phyloP scores from a whole-genome alignment of 2,888 invertebrate species.

The Monopis laevigella region DNA sequence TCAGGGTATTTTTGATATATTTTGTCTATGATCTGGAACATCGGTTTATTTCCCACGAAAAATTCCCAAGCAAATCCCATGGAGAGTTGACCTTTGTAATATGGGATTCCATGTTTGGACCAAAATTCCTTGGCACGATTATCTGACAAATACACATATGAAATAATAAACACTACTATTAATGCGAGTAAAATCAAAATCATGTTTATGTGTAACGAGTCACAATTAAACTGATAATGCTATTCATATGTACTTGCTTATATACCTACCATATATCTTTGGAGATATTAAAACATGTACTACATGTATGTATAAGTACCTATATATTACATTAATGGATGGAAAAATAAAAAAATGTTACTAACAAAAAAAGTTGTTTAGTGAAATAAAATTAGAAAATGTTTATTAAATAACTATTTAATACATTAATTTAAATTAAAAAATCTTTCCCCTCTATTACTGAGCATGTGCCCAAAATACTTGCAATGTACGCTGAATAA shows the following conservation, averaged over 20 bases:
- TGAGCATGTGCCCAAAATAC: too few relatives aligned
- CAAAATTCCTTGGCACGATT: neutral
- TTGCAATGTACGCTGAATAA: too few relatives aligned
- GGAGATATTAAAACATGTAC: neutral
- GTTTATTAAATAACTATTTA: too few relatives aligned
- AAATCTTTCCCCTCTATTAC: too few relatives aligned
- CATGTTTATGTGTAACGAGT: neutral
- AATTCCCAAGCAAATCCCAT: conserved; percentile 3
- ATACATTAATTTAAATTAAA: too few relatives aligned
- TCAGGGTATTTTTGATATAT: conserved; percentile 6
- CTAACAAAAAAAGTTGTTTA: too few relatives aligned
- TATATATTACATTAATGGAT: too few relatives aligned
- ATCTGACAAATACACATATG: conserved; percentile 2
- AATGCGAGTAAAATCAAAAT: neutral
- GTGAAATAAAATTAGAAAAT: too few relatives aligned
- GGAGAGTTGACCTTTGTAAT: neutral
- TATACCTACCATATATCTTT: neutral
- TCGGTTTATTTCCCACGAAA: neutral
- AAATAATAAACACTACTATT: neutral
- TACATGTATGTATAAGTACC: too few relatives aligned
- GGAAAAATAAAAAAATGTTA: too few relatives aligned
- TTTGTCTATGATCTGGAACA: conserved; percentile 1
- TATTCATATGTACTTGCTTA: neutral
- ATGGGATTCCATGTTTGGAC: conserved; percentile 3
- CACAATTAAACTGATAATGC: neutral